Evolutionary conservation across 2,888 invertebrate species (phyloP), one percentile per base, ranked within the genome.

Genomic region (Lepidochrysops patricia): DNA sequence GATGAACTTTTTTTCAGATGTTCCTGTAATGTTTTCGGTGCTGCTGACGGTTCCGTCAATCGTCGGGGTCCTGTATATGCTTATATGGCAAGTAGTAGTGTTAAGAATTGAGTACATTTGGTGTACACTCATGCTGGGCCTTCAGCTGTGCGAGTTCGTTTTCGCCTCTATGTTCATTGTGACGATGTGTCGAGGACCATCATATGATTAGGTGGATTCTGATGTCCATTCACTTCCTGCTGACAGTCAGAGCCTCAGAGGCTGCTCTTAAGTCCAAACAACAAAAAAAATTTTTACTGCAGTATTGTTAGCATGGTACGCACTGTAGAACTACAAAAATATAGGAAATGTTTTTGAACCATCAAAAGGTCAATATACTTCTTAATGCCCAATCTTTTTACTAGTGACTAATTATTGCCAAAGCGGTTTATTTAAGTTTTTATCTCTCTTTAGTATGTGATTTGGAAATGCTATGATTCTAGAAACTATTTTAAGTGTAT

Each of bases 101-200:
- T 91, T 98, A 62, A 91, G 95, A 73, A 92, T 97, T 70, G 98
- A 98, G 87, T 93, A 95, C 70, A 96, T 98, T 73, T 92, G 97
- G 78, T 95, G 96, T 80, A 93, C 94, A 66, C 94, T 98, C 73
- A 96, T 97, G 91, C 86, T 98, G 63, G 91, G 92, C 60, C 91
- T 98, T 70, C 94, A 97, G 78, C 89, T 91, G 43, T 87, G 95
- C 29, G 96, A 98, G 89, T 92, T 97, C 68, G 82, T 96, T 64
- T 96, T 96, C 82, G 96, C 96, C 62, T 90, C 95, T 67, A 91
- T 97, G 82, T 96, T 92, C 70, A 87, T 92, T 69, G 91, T 89
- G 60, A 91, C 91, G 62, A 90, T 92, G 86, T 92, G 91, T 73
- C 85, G 89, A 68, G 92, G 90, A 63, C 91, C 91, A 57, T 91